Evolutionary conservation across 2,888 invertebrate genomes (phyloP).

Genomic region (Mythimna ferrago): DNA sequence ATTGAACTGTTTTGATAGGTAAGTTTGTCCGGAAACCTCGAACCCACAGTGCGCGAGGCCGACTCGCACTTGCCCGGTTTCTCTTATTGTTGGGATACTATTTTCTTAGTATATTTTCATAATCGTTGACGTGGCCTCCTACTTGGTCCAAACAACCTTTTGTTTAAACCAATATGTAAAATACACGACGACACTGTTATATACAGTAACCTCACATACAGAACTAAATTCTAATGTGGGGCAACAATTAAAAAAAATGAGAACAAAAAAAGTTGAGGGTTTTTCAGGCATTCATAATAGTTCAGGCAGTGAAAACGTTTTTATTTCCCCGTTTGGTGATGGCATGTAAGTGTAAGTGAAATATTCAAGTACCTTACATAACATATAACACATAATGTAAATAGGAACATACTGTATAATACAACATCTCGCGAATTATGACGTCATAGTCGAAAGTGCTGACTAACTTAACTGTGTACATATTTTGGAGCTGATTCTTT

Average conservation of each 20-base stretch:
- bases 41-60: no score
- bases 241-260: no score
- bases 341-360: conserved; percentile 63
- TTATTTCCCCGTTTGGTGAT: conserved; percentile 57
- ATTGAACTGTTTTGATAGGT: no score
- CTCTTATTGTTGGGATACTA: background rate
- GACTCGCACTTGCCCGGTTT: no score
- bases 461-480: conserved; percentile 50
- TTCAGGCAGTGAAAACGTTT: conserved; percentile 50
- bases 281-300: background rate
- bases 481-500: conserved; percentile 29
- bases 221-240: no score
- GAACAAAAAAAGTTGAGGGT: no score
- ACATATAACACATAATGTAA: conserved; percentile 44
- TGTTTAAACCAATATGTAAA: no score
- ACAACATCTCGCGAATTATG: conserved; percentile 16
- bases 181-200: no score
- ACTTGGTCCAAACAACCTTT: no score
- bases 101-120: background rate
- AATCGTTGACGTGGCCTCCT: no score
- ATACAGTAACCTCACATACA: no score
- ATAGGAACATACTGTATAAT: conserved; percentile 47
- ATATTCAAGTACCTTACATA: conserved; percentile 47
- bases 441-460: conserved; percentile 41
- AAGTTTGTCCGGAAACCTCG: no score